Evolutionary conservation across 2,113 vertebrate genomes (phyloP), one percentile per base, ranked within the genome.

Genomic region (Siniperca knerii): DNA sequence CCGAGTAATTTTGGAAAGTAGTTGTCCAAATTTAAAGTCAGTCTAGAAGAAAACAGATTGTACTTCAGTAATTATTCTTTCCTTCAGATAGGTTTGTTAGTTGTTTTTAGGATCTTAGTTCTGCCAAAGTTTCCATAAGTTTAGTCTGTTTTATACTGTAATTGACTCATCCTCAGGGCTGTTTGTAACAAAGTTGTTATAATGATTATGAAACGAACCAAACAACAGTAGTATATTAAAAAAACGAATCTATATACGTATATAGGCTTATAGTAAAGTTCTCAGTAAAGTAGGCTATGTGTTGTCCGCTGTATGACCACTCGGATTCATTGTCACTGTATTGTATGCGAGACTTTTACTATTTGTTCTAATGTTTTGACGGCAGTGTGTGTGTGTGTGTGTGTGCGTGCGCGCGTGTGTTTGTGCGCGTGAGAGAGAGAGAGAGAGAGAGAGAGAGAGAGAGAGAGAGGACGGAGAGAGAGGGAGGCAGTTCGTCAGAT

Each of bases 401-500:
- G 64, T 25, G 67, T 62, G 54, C 23, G 75, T 7, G 62, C 21
- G 67, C 55, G 52, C 10, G 52, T 15, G 10, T 11, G 71, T 12
- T 18, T n/a, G 40, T 23, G 62, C 23, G 46, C 8, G 75, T 8
- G 77, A 58, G 68, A 69, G 58, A 6, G 64, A 20, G 82, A 29
- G 73, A 7, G 84, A 55, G 77, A n/a, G 48, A 65, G 68, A 75
- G 58, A 9, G 64, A 20, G 82, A 29, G 73, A 9, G 84, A 60
- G 79, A n/a, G 48, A 50, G 90, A 48, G 73, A 50, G 75, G 69
- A 29, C 79, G 20, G 76, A n/a, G 83, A 76, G 83, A 69, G 84
- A 77, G 84, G 35, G 85, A 62, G 83, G 79, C 73, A 68, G 66
- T 33, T 83, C 88, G 93, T 90, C 92, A 90, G 87, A 89, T 57